Conservation (phyloP, 2,113 vertebrate genomes). For the Hippocampus zosterae region DNA sequence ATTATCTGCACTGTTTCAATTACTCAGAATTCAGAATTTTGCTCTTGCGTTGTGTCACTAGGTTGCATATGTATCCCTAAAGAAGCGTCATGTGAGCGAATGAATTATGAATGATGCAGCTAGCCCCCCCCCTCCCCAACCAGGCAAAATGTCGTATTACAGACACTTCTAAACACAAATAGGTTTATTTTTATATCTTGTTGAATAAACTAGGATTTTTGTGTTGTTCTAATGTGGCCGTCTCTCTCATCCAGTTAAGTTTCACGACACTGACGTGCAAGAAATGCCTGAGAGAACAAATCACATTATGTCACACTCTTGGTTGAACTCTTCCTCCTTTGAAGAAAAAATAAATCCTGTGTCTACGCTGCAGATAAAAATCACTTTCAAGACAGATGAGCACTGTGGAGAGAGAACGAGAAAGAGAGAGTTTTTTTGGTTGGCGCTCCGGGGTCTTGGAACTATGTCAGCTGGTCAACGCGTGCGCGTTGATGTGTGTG, state of each 20-base stretch:
- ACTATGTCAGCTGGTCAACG: slow-evolving; percentile 44
- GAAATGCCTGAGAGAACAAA: slow-evolving; percentile 8
- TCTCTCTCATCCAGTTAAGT: slow-evolving; percentile 5
- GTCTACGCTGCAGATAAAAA: slow-evolving; percentile 12
- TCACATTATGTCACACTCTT: background rate
- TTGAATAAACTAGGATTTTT: slow-evolving; percentile 1
- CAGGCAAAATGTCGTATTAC: background rate
- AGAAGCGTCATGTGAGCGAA: too few relatives aligned
- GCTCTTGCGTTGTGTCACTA: background rate
- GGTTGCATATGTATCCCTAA: background rate
- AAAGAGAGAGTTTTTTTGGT: slow-evolving; percentile 30
- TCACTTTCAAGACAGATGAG: slow-evolving; percentile 13
- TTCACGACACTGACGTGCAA: slow-evolving; percentile 3
- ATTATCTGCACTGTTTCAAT: background rate
- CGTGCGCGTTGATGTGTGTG: slow-evolving; percentile 19
- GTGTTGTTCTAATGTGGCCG: background rate
- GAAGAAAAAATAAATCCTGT: slow-evolving; percentile 9
- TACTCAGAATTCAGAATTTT: background rate
- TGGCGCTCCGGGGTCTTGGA: slow-evolving; percentile 36
- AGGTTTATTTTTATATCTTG: slow-evolving; percentile 2
- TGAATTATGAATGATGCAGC: background rate
- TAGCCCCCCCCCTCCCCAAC: background rate
- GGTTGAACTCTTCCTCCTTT: background rate
- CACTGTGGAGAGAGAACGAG: slow-evolving; percentile 31
- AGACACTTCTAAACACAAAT: slow-evolving; percentile 1